phyloP scores from a whole-genome alignment of 1,140 invertebrate genomes.

The Dreissena rostriformis region DNA sequence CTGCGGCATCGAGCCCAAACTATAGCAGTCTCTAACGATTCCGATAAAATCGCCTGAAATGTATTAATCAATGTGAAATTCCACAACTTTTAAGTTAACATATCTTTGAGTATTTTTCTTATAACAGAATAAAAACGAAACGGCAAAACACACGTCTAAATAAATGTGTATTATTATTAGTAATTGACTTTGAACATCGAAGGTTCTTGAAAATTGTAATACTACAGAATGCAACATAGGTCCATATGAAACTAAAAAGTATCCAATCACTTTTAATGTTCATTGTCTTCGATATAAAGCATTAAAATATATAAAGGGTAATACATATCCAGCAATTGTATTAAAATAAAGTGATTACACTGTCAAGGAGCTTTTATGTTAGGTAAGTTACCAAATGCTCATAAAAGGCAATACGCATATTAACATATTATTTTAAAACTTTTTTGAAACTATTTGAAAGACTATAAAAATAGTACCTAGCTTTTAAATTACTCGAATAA shows the following conservation, averaged over 20 bases:
- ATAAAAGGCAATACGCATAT: no score
- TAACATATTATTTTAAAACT: no score
- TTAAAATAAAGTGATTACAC: no score
- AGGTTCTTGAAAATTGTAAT: not conserved
- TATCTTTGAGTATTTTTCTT: no score
- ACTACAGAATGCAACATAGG: no score
- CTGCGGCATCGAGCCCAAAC: not conserved
- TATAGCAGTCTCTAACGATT: slow-evolving; percentile 35
- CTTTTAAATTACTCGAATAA: no score
- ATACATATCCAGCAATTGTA: not conserved
- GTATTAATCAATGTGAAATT: not conserved
- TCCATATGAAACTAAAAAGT: no score
- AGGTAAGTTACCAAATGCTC: no score
- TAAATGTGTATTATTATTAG: not conserved
- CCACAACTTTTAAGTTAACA: no score
- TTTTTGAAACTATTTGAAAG: no score
- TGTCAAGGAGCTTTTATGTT: no score
- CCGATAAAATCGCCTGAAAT: slow-evolving; percentile 38
- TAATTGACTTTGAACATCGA: not conserved
- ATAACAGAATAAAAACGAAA: not conserved
- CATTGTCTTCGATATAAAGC: not conserved
- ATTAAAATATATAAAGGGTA: not conserved
- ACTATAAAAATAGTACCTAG: no score
- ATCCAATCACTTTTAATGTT: not conserved
- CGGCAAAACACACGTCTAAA: not conserved